These are phyloP conservation scores for Aldabrachelys gigantea DNA, from an alignment of 2,113 vertebrate species.

Conservation along the genomic window DNA sequence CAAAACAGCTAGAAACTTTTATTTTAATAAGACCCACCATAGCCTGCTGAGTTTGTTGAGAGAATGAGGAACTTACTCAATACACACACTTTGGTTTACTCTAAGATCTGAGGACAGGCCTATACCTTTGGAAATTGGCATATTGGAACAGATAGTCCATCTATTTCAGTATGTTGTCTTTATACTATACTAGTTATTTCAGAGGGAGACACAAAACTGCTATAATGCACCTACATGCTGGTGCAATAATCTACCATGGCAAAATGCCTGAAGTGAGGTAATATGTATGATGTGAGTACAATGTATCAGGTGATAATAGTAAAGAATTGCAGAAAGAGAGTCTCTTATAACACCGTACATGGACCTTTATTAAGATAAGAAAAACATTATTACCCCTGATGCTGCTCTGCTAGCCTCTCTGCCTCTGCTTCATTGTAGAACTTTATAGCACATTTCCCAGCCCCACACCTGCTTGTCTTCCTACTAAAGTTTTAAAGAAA, in stretches of 20 bases:
- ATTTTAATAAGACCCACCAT: not conserved
- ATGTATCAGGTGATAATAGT: not conserved
- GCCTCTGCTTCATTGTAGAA: not conserved
- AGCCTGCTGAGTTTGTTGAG: not conserved
- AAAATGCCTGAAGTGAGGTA: not conserved
- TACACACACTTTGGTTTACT: not conserved
- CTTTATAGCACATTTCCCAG: not conserved
- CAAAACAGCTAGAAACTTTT: not conserved
- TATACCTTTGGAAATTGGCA: not conserved
- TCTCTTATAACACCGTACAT: not conserved
- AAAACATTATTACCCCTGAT: not conserved
- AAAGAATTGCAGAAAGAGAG: not conserved
- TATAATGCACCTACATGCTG: accelerated
- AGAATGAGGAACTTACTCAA: not conserved
- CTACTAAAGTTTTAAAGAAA: not conserved
- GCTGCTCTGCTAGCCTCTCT: not conserved
- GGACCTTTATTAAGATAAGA: not conserved
- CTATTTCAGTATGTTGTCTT: not conserved
- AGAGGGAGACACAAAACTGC: not conserved
- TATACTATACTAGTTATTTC: not conserved
- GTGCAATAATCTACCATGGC: not conserved
- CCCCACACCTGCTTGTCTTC: not conserved
- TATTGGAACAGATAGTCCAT: not conserved
- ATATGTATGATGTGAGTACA: not conserved
- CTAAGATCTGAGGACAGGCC: not conserved